These are phyloP conservation scores for Epistrophella euchroma DNA, from an alignment of 2,888 invertebrate genomes.

Conservation along the genomic window DNA sequence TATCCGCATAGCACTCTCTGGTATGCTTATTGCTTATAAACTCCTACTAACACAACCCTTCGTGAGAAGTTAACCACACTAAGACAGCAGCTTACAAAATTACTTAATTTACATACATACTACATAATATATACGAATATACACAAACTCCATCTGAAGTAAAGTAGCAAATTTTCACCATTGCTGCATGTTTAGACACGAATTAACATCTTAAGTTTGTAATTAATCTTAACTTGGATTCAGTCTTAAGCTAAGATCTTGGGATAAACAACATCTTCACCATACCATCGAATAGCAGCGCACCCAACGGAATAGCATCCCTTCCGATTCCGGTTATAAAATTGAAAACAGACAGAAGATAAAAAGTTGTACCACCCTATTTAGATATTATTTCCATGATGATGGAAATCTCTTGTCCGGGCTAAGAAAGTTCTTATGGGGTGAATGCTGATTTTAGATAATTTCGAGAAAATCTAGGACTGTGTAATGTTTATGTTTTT, in stretches of 20 bases:
- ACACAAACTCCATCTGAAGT: constrained; percentile 24
- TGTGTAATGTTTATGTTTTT: constrained; percentile 13
- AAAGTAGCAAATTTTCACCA: constrained; percentile 67
- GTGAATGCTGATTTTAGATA: constrained; percentile 48
- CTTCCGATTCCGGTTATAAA: constrained; percentile 25
- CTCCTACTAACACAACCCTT: not conserved
- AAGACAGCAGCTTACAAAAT: constrained; percentile 63
- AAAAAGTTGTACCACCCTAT: constrained; percentile 1
- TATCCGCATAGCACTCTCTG: constrained; percentile 4
- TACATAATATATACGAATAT: not conserved
- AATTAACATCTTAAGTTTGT: constrained; percentile 79
- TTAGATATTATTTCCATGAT: not conserved
- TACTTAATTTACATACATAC: constrained; percentile 67
- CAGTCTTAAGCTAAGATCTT: constrained; percentile 73
- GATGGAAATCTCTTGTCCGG: constrained; percentile 31
- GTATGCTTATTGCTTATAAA: not conserved
- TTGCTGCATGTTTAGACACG: constrained; percentile 77
- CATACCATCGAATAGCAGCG: not conserved
- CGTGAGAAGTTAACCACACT: constrained; percentile 42
- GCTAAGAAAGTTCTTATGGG: constrained; percentile 22
- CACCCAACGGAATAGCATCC: not conserved
- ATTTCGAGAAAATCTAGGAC: constrained; percentile 47
- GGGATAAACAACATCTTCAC: constrained; percentile 44
- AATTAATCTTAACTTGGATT: constrained; percentile 78
- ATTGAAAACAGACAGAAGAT: constrained; percentile 49